phyloP scores from a whole-genome alignment of 2,113 vertebrate species.

The Pseudorasbora parva region DNA sequence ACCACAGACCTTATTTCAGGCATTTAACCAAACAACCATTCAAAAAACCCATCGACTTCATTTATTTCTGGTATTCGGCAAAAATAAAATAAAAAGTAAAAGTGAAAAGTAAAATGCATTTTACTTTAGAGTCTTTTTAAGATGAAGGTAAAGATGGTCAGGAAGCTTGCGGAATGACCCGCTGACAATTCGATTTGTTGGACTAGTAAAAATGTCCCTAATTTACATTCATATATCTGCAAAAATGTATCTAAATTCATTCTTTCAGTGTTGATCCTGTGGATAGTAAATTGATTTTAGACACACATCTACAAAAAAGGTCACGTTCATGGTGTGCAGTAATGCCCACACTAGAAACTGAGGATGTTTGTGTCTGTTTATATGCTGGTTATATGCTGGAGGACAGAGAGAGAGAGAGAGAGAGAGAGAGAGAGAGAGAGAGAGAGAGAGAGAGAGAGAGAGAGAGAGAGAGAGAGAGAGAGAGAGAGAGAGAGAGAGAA shows the following conservation, averaged over 20 bases:
- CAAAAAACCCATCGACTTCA: background rate
- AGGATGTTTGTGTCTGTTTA: background rate
- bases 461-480: background rate
- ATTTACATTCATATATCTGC: conserved; percentile 9
- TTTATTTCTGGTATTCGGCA: background rate
- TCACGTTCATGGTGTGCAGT: background rate
- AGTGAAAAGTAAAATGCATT: too few species aligned
- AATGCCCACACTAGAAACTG: background rate
- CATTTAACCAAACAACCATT: background rate
- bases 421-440: conserved; percentile 3
- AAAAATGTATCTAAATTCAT: background rate
- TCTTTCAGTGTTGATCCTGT: background rate
- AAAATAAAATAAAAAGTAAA: background rate
- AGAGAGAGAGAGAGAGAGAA: conserved; percentile 1
- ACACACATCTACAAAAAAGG: conserved; percentile 8
- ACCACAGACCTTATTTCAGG: background rate
- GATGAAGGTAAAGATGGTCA: background rate
- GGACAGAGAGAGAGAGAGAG: background rate
- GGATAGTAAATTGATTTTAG: conserved; percentile 21
- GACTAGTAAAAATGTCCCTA: background rate
- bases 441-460: background rate
- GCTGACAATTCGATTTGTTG: background rate
- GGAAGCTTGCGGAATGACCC: background rate
- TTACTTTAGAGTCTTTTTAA: background rate
- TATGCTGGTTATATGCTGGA: background rate